These are phyloP conservation scores for Fulica atra DNA, from an alignment of 2,113 vertebrate species.

Conservation along the genomic window DNA sequence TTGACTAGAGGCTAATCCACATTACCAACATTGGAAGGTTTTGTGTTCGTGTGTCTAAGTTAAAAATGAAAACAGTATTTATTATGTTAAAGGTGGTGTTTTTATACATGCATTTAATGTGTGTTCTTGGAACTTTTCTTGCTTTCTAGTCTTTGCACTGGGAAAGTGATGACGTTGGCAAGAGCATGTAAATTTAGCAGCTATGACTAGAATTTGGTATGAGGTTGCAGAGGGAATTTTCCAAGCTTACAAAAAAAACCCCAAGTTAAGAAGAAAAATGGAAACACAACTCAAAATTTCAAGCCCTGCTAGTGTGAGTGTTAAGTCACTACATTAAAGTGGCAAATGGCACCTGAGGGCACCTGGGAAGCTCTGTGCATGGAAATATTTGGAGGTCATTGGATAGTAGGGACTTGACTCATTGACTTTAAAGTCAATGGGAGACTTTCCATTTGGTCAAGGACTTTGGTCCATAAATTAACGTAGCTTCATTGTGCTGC, in stretches of 20 bases:
- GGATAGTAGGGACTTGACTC: not conserved
- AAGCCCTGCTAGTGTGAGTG: not conserved
- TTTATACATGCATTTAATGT: not conserved
- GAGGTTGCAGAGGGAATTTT: not conserved
- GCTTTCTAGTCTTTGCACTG: not conserved
- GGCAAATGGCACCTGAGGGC: not conserved
- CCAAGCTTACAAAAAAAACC: not conserved
- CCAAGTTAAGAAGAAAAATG: not conserved
- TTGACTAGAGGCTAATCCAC: not conserved
- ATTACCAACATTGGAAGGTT: not conserved
- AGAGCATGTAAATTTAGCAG: not conserved
- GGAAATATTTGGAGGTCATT: not conserved
- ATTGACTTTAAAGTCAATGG: not conserved
- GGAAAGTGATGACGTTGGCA: not conserved
- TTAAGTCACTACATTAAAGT: not conserved
- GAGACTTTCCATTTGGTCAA: not conserved
- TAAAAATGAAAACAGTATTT: not conserved
- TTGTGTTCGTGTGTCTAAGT: not conserved
- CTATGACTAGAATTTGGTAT: not conserved
- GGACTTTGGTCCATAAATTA: not conserved
- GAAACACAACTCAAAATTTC: not conserved
- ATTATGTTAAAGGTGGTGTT: not conserved
- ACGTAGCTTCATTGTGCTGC: not conserved
- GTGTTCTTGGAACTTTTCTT: not conserved
- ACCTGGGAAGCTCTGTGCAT: not conserved